Conservation (phyloP, 2,797 vertebrate genomes). For the Malacoraja senta region DNA sequence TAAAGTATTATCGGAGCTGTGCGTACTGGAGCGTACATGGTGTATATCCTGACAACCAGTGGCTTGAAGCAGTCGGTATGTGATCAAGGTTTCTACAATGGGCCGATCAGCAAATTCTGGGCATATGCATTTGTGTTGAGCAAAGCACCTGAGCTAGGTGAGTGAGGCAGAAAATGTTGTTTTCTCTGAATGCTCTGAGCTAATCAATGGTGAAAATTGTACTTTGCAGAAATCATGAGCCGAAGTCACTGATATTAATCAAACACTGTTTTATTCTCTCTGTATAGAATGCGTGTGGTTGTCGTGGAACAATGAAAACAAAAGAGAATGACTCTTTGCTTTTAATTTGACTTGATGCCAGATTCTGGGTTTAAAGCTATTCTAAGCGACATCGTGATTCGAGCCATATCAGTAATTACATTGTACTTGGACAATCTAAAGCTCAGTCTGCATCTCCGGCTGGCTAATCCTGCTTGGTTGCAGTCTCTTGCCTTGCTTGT, state of each 20-base stretch:
- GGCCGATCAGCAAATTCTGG: slow-evolving; percentile 99
- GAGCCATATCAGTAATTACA: neutral
- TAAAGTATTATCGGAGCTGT: slow-evolving; percentile 95
- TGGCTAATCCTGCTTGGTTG: neutral
- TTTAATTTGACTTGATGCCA: neutral
- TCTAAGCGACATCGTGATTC: too few species aligned
- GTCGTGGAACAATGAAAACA: neutral
- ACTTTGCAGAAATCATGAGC: neutral
- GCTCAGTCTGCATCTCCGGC: neutral
- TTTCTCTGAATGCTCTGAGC: neutral
- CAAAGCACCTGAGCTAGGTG: slow-evolving; percentile 97
- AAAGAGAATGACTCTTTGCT: neutral
- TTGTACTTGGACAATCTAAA: neutral
- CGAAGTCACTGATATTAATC: neutral
- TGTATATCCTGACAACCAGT: slow-evolving; percentile 96
- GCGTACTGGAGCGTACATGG: slow-evolving; percentile 95
- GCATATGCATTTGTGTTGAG: slow-evolving; percentile 97
- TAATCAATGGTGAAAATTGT: neutral
- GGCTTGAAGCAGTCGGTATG: slow-evolving; percentile 95
- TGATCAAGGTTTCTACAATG: slow-evolving; percentile 98
- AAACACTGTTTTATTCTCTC: neutral
- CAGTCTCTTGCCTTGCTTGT: neutral
- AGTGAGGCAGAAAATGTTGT: slow-evolving; percentile 50
- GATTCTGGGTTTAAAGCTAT: neutral
- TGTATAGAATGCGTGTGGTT: neutral